Evolutionary conservation across 2,113 vertebrate species (phyloP).

Genomic region (Butastur rufipennis): DNA sequence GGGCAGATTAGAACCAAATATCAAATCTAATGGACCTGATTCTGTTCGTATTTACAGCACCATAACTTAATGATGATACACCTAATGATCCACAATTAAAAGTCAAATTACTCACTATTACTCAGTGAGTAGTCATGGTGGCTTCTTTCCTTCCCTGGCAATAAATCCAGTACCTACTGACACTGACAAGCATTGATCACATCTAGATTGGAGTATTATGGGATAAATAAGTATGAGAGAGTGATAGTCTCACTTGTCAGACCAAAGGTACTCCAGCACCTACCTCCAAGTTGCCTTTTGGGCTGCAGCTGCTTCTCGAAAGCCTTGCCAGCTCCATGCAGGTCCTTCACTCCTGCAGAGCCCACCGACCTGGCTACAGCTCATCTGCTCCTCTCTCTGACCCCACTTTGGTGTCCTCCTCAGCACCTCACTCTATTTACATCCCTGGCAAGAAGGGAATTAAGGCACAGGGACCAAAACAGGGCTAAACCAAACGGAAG

Average conservation of each 20-base stretch:
- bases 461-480: neutral
- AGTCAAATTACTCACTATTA: neutral
- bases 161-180: neutral
- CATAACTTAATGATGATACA: neutral
- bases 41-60: neutral
- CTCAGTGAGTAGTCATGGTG: neutral
- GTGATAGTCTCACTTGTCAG: neutral
- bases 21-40: neutral
- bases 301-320: neutral
- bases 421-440: neutral
- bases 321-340: neutral
- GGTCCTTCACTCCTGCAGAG: neutral
- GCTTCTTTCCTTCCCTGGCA: neutral
- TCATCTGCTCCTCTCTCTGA: neutral
- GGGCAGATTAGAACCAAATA: neutral
- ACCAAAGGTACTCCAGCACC: neutral
- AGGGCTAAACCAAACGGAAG: neutral
- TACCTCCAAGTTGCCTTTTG: neutral
- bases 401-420: neutral
- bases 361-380: accelerated
- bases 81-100: neutral
- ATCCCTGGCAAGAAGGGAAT: neutral
- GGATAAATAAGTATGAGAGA: neutral
- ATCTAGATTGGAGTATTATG: neutral
- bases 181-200: neutral